phyloP scores from a whole-genome alignment of 2,113 vertebrate genomes.

The Aphyosemion australe region DNA sequence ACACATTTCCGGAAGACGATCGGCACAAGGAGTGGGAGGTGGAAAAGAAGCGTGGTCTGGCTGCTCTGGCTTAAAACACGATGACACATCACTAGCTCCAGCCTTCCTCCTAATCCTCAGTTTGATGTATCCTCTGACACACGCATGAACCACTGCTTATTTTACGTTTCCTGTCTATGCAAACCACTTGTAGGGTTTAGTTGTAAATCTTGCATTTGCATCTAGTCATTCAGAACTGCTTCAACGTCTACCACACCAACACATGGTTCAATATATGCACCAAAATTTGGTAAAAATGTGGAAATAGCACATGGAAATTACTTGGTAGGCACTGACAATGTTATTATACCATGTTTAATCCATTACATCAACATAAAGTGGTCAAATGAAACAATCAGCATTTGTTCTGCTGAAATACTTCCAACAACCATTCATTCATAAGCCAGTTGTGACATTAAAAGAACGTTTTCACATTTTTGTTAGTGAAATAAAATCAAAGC shows the following conservation, averaged over 20 bases:
- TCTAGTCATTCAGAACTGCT: slow-evolving; percentile 19
- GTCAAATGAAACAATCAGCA: too few species aligned
- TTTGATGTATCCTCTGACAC: background rate
- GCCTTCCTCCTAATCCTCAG: slow-evolving; percentile 8
- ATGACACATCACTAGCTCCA: slow-evolving; percentile 60
- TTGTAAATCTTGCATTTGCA: slow-evolving; percentile 26
- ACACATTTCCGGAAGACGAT: slow-evolving; percentile 38
- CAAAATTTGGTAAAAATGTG: too few species aligned
- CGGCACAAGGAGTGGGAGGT: slow-evolving; percentile 22
- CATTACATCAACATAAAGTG: too few species aligned
- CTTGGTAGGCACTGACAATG: too few species aligned
- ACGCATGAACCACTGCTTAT: slow-evolving; percentile 12
- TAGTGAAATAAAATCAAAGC: slow-evolving; percentile 16
- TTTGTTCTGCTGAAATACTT: too few species aligned
- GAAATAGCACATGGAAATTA: too few species aligned
- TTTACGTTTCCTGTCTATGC: slow-evolving; percentile 22
- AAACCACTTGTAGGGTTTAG: slow-evolving; percentile 1
- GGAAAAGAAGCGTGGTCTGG: slow-evolving; percentile 47
- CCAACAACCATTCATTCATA: too few species aligned
- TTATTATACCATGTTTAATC: too few species aligned
- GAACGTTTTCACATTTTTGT: background rate
- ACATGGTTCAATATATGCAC: too few species aligned
- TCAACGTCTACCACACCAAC: too few species aligned
- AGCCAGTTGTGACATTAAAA: too few species aligned
- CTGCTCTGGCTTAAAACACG: slow-evolving; percentile 44